Base-by-base conservation (phyloP, 2,113 vertebrate genomes). In the Orientallactaga bullata region DNA sequence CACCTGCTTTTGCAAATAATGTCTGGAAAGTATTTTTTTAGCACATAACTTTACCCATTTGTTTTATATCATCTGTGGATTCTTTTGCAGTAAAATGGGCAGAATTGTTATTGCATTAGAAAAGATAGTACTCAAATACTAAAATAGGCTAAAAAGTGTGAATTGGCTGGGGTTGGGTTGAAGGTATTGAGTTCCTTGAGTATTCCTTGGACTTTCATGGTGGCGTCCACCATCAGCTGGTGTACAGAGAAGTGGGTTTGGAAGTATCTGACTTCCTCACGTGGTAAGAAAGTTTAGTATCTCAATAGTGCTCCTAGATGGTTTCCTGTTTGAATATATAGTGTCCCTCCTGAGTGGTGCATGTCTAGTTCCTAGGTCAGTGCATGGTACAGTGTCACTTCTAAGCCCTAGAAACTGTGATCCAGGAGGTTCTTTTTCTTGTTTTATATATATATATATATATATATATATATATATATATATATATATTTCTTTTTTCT, bases 261-360 rank as follows among this genome's bases (percentile, higher is more conserved):
- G 78, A 95, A 95, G 73, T 95, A 69, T 74, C 79, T 69, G 95
- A 35, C 66, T 95, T 94, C 47, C 78, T 92, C 42, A 11, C 73
- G 55, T 8, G 35, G 42, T 73, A 35, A 35, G n/a, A 93, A 94
- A 30, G 18, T 55, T 93, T 93, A 21, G 88, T 84, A 72, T 93
- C n/a, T 51, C 51, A 83, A 35, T 80, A 39, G 15, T 83, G 24
- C 55, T 86, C 4, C 13, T 74, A 89, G 18, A 20, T 76, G 13
- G 82, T 94, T 96, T 87, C 58, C 74, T 68, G 30, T 84, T 91
- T 85, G 68, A 92, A 66, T 84, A 61, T 72, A 51, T 32, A 82
- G 35, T 68, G 42, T 81, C 39, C 42, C 58, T 86, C n/a, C 37
- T 74, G 35, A 82, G 11, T 69, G n/a, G 60, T 81, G n/a, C 47